These are phyloP conservation scores for Ganaspis brasiliensis DNA, from an alignment of 2,888 invertebrate species.

Conservation along the genomic window DNA sequence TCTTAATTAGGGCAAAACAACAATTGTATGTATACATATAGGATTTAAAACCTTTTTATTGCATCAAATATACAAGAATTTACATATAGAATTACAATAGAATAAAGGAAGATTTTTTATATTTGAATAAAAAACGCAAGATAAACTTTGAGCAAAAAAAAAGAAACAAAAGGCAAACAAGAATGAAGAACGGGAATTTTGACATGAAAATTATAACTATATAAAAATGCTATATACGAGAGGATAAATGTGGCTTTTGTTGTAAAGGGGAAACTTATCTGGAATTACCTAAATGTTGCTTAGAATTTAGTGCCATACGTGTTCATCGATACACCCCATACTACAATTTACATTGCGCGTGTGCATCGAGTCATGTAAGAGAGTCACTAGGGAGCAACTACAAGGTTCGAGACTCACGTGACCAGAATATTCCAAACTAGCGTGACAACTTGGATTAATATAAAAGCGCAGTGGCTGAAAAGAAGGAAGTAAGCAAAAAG, in stretches of 20 bases:
- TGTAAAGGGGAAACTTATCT: not conserved
- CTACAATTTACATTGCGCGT: conserved; percentile 56
- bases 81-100: no score
- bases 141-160: no score
- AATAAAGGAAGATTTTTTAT: no score
- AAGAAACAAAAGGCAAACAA: no score
- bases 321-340: conserved; percentile 58
- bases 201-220: no score
- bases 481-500: conserved; percentile 43
- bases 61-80: no score
- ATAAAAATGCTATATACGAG: no score
- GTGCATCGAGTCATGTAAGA: conserved; percentile 50
- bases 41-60: no score
- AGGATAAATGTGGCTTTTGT: not conserved
- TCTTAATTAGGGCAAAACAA: no score
- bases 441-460: conserved; percentile 61
- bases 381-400: conserved; percentile 59
- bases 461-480: conserved; percentile 31
- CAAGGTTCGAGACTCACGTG: conserved; percentile 63
- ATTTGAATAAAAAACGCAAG: no score
- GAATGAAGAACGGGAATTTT: no score
- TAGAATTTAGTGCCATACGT: conserved; percentile 41
- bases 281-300: conserved; percentile 3
- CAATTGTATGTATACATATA: no score
- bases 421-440: conserved; percentile 61